A percentile compares a stretch with the other conserved stretches of the same genome.
These are phyloP conservation scores for Leptoteleia sp. DNA, from an alignment of 1,140 invertebrate species.

Conservation along the genomic window DNA sequence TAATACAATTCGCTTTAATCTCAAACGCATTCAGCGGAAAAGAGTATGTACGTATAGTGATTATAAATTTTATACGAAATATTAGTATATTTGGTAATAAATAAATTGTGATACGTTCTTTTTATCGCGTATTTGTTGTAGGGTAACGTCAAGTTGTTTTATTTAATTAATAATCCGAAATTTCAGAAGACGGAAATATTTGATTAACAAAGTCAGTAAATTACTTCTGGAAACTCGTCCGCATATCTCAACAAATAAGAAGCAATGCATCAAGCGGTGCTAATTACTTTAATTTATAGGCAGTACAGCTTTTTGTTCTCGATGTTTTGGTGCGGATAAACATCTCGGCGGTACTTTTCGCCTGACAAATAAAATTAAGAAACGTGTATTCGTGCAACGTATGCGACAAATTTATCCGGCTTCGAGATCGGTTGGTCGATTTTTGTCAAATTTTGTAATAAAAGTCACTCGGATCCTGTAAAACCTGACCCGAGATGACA, in stretches of 20 bases:
- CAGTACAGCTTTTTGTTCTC: slow-evolving; percentile 3
- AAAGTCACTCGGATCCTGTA: slow-evolving; percentile 14
- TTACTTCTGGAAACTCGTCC: not conserved
- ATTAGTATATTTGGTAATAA: too few relatives aligned
- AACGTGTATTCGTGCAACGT: not conserved
- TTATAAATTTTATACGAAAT: too few relatives aligned
- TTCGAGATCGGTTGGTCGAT: slow-evolving; percentile 1
- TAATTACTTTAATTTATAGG: slow-evolving; percentile 29
- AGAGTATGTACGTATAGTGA: too few relatives aligned
- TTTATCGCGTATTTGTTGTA: too few relatives aligned
- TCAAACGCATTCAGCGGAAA: too few relatives aligned
- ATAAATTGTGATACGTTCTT: too few relatives aligned
- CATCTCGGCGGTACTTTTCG: slow-evolving; percentile 1
- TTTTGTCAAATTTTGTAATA: slow-evolving; percentile 15
- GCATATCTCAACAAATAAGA: slow-evolving; percentile 15
- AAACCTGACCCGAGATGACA: slow-evolving; percentile 21
- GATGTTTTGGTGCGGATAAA: slow-evolving; percentile 4
- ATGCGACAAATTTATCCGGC: not conserved
- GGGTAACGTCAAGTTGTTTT: too few relatives aligned
- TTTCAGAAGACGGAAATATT: too few relatives aligned
- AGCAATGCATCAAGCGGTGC: slow-evolving; percentile 4
- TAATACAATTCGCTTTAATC: too few relatives aligned
- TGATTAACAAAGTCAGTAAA: too few relatives aligned
- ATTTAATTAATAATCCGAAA: too few relatives aligned
- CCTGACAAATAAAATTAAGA: slow-evolving; percentile 1